A percentile compares a stretch with the other conserved stretches of the same genome.
Conservation (phyloP, 2,888 invertebrate species). For the Agrilus cyanescens region DNA sequence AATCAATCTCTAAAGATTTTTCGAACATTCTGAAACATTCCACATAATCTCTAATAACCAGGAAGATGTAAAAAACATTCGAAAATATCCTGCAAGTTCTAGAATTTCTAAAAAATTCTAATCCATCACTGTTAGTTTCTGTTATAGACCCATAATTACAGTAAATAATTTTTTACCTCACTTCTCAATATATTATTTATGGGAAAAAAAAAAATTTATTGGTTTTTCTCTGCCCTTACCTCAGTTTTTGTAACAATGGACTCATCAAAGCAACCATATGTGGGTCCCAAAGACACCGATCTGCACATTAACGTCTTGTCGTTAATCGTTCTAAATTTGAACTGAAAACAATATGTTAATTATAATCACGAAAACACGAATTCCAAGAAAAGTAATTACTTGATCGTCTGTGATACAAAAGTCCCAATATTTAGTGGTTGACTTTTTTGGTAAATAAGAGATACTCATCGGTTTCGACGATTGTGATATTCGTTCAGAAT, state of each 20-base stretch:
- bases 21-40: too few relatives aligned
- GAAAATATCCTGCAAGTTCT: too few relatives aligned
- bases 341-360: constrained; percentile 33
- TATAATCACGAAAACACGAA: constrained; percentile 5
- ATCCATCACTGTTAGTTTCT: too few relatives aligned
- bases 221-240: too few relatives aligned
- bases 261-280: constrained; percentile 40
- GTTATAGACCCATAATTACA: too few relatives aligned
- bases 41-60: too few relatives aligned
- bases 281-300: constrained; percentile 55
- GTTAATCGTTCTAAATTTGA: constrained; percentile 58
- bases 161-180: too few relatives aligned
- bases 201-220: too few relatives aligned
- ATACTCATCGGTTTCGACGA: constrained; percentile 42
- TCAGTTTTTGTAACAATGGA: constrained; percentile 42
- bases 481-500: constrained; percentile 47
- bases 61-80: too few relatives aligned
- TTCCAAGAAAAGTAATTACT: constrained; percentile 31
- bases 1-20: too few relatives aligned
- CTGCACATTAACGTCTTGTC: constrained; percentile 51
- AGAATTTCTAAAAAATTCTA: too few relatives aligned
- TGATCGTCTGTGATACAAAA: constrained; percentile 51
- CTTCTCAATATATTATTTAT: too few relatives aligned
- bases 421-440: constrained; percentile 16
- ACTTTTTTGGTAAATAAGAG: constrained; percentile 33